phyloP scores from a whole-genome alignment of 2,888 invertebrate genomes.

The Eupelmus urozonus region DNA sequence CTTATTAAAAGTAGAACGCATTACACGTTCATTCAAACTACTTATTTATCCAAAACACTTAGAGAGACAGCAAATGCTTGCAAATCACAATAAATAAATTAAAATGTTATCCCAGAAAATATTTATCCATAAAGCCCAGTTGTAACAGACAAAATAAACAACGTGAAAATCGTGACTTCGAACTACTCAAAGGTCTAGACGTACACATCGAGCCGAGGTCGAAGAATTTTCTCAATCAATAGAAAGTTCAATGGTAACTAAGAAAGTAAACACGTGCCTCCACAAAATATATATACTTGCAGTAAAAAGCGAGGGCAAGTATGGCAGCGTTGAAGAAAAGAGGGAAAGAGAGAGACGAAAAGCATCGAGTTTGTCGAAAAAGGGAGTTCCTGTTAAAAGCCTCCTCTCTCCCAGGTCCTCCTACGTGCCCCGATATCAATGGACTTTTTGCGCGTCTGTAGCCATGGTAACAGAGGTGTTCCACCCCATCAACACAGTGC shows the following conservation, averaged over 20 bases:
- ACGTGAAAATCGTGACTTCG: not conserved
- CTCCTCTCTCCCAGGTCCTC: not conserved
- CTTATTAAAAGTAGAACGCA: too few relatives aligned
- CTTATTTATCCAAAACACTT: too few relatives aligned
- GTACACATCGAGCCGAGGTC: not conserved
- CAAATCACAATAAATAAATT: too few relatives aligned
- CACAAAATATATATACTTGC: not conserved
- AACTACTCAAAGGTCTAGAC: too few relatives aligned
- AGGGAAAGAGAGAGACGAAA: not conserved
- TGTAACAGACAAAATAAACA: slow-evolving; percentile 33
- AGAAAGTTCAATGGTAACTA: not conserved
- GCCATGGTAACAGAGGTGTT: slow-evolving; percentile 68
- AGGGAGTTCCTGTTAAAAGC: slow-evolving; percentile 34
- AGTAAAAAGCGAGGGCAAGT: not conserved
- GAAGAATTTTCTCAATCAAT: slow-evolving; percentile 5
- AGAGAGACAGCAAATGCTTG: too few relatives aligned
- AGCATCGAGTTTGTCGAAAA: not conserved
- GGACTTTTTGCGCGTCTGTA: slow-evolving; percentile 73
- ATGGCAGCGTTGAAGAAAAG: not conserved
- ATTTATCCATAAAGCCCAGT: not conserved
- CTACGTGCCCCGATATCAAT: slow-evolving; percentile 66
- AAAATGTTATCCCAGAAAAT: too few relatives aligned
- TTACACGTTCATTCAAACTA: too few relatives aligned
- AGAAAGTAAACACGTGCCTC: not conserved
- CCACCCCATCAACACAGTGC: slow-evolving; percentile 62